Conservation (phyloP, 2,113 vertebrate species). For the Aplodontia rufa region DNA sequence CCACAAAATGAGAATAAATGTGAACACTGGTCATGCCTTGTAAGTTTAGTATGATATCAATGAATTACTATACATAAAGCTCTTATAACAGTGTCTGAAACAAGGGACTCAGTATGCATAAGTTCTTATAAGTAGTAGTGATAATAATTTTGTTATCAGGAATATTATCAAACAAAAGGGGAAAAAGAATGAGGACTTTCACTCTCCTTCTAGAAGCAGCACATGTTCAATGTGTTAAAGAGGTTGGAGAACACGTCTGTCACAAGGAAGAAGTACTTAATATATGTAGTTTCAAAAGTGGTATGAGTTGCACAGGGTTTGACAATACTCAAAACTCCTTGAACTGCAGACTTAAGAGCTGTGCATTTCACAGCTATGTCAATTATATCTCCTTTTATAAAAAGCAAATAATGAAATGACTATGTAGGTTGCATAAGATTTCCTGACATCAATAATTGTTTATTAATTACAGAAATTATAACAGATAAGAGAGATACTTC, state of each 20-base stretch:
- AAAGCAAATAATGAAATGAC: not conserved
- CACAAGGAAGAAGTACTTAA: not conserved
- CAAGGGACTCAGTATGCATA: not conserved
- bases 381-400: not conserved
- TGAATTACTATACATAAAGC: not conserved
- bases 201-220: not conserved
- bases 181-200: not conserved
- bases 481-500: not conserved
- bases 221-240: not conserved
- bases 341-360: not conserved
- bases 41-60: not conserved
- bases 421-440: not conserved
- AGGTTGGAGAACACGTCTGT: not conserved
- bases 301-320: not conserved
- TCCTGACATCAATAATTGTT: not conserved
- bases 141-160: not conserved
- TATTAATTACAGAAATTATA: not conserved
- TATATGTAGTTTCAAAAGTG: not conserved
- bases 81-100: not conserved
- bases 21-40: not conserved
- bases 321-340: not conserved
- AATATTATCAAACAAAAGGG: not conserved
- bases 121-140: not conserved
- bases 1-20: not conserved
- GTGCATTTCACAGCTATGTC: not conserved